Percentiles rank a stretch among this genome's conserved stretches.
These are phyloP conservation scores for Drosophila suzukii DNA, from an alignment of 1,140 invertebrate species.

Conservation along the genomic window DNA sequence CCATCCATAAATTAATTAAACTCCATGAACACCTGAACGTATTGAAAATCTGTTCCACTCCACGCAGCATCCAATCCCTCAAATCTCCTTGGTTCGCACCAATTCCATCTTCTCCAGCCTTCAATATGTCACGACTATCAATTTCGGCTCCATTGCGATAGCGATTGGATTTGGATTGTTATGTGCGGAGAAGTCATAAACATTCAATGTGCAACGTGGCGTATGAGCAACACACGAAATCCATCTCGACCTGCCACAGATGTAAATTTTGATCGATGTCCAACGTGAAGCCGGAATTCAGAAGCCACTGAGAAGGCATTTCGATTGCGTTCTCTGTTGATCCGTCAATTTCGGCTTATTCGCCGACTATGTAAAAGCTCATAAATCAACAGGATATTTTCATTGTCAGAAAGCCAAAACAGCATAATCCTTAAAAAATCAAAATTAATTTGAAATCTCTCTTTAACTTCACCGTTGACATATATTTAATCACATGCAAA, in stretches of 20 bases:
- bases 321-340: not conserved
- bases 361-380: not conserved
- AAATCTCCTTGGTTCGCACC: not conserved
- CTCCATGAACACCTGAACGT: not conserved
- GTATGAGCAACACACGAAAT: slow-evolving; percentile 13
- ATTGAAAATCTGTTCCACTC: not conserved
- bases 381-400: not conserved
- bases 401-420: not conserved
- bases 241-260: slow-evolving; percentile 1
- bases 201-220: slow-evolving; percentile 10
- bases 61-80: not conserved
- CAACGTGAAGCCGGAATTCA: not conserved
- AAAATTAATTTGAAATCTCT: not conserved
- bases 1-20: not conserved
- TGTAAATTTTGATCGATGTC: slow-evolving; percentile 11
- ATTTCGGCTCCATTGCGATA: slow-evolving; percentile 7
- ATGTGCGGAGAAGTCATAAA: slow-evolving; percentile 16
- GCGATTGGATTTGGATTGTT: slow-evolving; percentile 9
- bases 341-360: not conserved
- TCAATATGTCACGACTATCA: slow-evolving; percentile 15
- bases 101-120: not conserved
- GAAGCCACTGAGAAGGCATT: not conserved
- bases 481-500: not conserved
- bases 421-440: not conserved
- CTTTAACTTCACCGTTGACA: not conserved